Evolutionary conservation across 2,797 vertebrate genomes (phyloP), one percentile per base, ranked within the genome.

Genomic region (Manis pentadactyla): DNA sequence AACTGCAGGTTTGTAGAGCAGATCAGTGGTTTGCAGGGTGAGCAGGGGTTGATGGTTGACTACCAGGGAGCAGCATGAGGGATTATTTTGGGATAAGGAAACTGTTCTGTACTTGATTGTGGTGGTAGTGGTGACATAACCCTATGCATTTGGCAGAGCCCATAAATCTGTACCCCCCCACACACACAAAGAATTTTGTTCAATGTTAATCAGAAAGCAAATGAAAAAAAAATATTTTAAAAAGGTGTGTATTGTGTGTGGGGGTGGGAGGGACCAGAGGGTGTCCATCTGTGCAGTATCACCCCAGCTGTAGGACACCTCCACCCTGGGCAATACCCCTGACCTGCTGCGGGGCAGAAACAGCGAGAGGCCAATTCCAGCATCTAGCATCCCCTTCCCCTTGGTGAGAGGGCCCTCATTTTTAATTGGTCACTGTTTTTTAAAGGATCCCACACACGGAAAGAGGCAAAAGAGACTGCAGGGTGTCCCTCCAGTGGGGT

Each of bases 381-480:
- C 42, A 63, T 25, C 57, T 14, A 78, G 15, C 53, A 51, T 34
- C 18, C 64, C 39, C 31, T 31, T 73, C 25, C 46, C 11, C 49
- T 31, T 68, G 29, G n/a, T 59, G 21, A 84, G 37, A 68, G 18
- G 94, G 59, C 19, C 29, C 34, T 77, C 15, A 49, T 49, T 94
- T 78, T 88, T 37, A 78, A 49, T 19, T 31, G 78, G 42, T 87
- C 57, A 55, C 82, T 74, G 4, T 51, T 79, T 93, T 55, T 19
- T 46, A 87, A 94, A 81, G 37, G 77, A 64, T 55, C 49, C 63
- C 89, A 59, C n/a, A 82, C 14, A 27, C 64, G 25, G 59, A 57
- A 93, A 63, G 53, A 92, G n/a, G 66, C 12, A 37, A 79, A 23
- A 53, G 37, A 46, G 23, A 77, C 51, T 39, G 37, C 0, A 39